A percentile compares a stretch with the other conserved stretches of the same genome.
These are phyloP conservation scores for Smutsia temminckii DNA, from an alignment of 2,797 vertebrate species.

Conservation along the genomic window DNA sequence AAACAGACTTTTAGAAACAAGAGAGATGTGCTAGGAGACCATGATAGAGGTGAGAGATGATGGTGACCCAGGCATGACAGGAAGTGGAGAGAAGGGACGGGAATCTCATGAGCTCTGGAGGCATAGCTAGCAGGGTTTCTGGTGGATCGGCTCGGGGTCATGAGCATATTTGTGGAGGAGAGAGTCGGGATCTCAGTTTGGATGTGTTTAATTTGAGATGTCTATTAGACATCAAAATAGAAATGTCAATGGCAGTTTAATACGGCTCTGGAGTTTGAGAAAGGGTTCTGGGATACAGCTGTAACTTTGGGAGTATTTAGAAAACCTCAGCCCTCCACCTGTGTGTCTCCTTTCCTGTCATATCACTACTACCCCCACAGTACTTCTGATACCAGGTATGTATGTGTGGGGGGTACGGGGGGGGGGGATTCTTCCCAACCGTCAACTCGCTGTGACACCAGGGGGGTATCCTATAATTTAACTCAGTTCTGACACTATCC, in stretches of 20 bases:
- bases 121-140: not conserved
- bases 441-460: not conserved
- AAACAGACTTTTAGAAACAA: not conserved
- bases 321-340: not conserved
- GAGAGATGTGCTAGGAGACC: not conserved
- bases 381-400: not conserved
- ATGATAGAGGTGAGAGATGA: not conserved
- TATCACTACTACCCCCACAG: not conserved
- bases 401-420: too few relatives aligned
- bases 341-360: not conserved
- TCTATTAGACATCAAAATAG: not conserved
- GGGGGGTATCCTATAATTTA: not conserved
- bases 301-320: not conserved
- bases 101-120: not conserved
- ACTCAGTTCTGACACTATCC: not conserved
- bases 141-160: not conserved
- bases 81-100: not conserved
- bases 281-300: not conserved
- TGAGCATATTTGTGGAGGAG: not conserved
- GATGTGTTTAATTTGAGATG: not conserved
- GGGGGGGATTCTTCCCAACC: not conserved
- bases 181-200: not conserved
- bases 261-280: not conserved
- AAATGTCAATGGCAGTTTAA: not conserved
- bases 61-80: not conserved